Base-by-base conservation (phyloP, 2,797 vertebrate genomes). In the Crenichthys baileyi region DNA sequence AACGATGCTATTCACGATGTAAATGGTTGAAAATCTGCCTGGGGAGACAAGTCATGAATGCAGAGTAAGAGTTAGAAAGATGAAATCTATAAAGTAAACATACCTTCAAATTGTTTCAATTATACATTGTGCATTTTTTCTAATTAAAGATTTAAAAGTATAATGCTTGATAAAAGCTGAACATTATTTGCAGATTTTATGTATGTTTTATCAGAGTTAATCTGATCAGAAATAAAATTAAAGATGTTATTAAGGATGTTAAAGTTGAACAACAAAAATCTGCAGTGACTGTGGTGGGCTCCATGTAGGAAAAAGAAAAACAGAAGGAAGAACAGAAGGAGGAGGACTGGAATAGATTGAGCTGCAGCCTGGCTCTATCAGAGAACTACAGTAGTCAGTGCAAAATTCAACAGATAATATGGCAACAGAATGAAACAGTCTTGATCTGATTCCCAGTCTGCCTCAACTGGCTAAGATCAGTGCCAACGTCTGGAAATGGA, bases 311-410 rank as follows among this genome's bases (percentile, higher is more conserved):
- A 58, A 75, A 78, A 68, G 72, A 79, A 77, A 88, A 86, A 56
- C 89, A 90, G 90, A 92, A 70, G 85, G 89, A 82, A 73, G 84
- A 90, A 86, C 91, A 93, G 93, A 90, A 84, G 91, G 91, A 82
- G 51, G 29, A 82, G 61, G 82, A 87, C 73, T 89, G 83, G 86
- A 90, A 88, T 83, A 87, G 86, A 91, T 81, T 71, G 78, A 87
- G 86, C 80, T 82, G 79, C 90, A 87, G 79, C 73, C 88, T 93
- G 92, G 87, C 79, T 88, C 88, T 11, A 79, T 81, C 68, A 81
- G 77, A 77, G 79, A 68, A 90, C 85, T 53, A 79, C 81, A 87
- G 85, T 74, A 85, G 74, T 88, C 81, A 55, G 70, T 31, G 73
- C 44, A 77, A 81, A 86, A 89, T 77, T 83, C 70, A 83, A 81